These are phyloP conservation scores for Macquaria ambigua DNA, from an alignment of 2,113 vertebrate species.

Conservation along the genomic window DNA sequence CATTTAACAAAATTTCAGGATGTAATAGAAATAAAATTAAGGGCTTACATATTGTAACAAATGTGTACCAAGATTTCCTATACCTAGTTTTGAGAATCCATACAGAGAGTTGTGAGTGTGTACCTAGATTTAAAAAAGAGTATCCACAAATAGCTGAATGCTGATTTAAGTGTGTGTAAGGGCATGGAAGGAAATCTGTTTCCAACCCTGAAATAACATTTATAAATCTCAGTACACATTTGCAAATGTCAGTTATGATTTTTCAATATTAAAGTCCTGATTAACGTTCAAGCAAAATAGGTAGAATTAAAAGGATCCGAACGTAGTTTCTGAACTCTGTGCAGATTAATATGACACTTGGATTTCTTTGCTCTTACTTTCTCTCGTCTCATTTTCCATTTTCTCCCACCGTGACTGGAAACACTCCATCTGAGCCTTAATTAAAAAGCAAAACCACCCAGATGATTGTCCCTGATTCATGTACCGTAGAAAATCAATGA, in stretches of 20 bases:
- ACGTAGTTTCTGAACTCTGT: background rate
- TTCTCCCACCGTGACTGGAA: constrained; percentile 24
- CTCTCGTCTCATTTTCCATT: constrained; percentile 22
- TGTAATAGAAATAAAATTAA: background rate
- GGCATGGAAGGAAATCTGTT: background rate
- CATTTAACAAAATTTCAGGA: background rate
- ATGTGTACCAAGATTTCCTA: background rate
- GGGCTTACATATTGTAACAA: background rate
- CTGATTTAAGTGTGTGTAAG: background rate
- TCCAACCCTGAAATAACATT: background rate
- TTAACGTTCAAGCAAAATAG: background rate
- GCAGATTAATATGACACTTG: constrained; percentile 3
- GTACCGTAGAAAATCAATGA: constrained; percentile 54
- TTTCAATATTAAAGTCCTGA: background rate
- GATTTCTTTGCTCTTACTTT: constrained; percentile 11
- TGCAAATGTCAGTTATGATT: background rate
- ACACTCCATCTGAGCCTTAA: constrained; percentile 41
- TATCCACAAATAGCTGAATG: background rate
- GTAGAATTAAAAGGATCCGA: constrained; percentile 1
- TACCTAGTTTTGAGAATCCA: background rate
- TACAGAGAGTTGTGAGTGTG: background rate
- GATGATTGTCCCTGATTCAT: constrained; percentile 48
- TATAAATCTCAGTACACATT: background rate
- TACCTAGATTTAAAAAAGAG: background rate
- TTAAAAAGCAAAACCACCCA: constrained; percentile 44